Conservation (phyloP, 2,797 vertebrate species). For the Enteromius viviparus region DNA sequence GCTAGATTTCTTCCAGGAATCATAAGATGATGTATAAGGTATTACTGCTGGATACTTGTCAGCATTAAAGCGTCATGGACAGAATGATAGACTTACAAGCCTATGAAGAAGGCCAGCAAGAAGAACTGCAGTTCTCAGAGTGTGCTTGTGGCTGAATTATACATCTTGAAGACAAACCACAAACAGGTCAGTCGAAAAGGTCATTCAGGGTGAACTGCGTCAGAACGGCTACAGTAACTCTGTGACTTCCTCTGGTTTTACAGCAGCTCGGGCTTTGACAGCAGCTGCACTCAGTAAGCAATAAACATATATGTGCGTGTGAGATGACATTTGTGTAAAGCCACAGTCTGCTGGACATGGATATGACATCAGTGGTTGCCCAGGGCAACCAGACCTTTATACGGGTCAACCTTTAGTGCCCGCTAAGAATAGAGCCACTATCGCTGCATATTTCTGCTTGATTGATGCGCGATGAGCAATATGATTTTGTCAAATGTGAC, state of each 20-base stretch:
- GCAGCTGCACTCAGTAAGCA: conserved; percentile 46
- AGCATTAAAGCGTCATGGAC: not conserved
- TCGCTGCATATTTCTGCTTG: conserved; percentile 19
- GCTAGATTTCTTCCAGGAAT: not conserved
- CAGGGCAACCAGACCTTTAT: conserved; percentile 44
- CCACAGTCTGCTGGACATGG: conserved; percentile 37
- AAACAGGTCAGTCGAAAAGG: conserved; percentile 26
- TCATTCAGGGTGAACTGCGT: conserved; percentile 4
- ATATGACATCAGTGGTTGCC: conserved; percentile 56
- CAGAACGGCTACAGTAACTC: conserved; percentile 19
- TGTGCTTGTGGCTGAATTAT: not conserved
- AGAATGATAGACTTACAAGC: not conserved
- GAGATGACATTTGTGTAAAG: conserved; percentile 59
- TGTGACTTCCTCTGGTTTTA: conserved; percentile 34
- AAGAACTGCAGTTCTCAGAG: not conserved
- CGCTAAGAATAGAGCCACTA: not conserved
- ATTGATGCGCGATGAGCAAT: conserved; percentile 14
- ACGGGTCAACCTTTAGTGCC: conserved; percentile 29
- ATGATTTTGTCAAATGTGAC: conserved; percentile 7
- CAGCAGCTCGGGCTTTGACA: conserved; percentile 30
- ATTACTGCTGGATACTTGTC: not conserved
- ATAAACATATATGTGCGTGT: conserved; percentile 36
- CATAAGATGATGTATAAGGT: not conserved
- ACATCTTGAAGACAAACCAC: not conserved
- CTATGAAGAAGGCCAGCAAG: not conserved